Evolutionary conservation across 2,888 invertebrate species (phyloP).

Genomic region (Epistrophe grossulariae): DNA sequence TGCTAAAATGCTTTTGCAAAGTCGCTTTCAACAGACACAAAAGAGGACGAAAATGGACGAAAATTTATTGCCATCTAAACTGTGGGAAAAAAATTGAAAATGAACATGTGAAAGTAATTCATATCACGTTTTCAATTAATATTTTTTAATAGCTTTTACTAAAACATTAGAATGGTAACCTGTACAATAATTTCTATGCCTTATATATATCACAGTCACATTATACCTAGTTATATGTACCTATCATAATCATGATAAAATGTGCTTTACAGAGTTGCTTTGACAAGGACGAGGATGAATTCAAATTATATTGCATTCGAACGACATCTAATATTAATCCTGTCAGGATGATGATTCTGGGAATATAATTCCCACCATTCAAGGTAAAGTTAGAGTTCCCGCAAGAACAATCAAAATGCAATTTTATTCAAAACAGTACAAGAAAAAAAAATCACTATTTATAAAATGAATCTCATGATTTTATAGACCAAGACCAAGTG

Average conservation of each 20-base stretch:
- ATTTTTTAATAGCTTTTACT: constrained; percentile 1
- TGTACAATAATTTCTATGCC: neutral
- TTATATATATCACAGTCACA: neutral
- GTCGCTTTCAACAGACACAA: neutral
- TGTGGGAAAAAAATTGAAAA: constrained; percentile 20
- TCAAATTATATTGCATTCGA: neutral
- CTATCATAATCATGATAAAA: no score
- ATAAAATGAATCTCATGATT: neutral
- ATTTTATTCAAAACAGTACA: constrained; percentile 41
- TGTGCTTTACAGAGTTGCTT: neutral
- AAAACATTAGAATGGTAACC: neutral
- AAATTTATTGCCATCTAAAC: neutral
- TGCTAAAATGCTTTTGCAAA: constrained; percentile 16
- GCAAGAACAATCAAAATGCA: constrained; percentile 29
- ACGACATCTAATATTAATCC: neutral
- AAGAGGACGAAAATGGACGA: neutral
- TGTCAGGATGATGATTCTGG: constrained; percentile 21
- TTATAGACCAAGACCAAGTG: neutral
- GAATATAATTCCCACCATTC: constrained; percentile 1
- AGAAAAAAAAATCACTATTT: neutral
- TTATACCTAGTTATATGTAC: neutral
- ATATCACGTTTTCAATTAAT: constrained; percentile 33
- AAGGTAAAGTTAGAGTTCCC: neutral
- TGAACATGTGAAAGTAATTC: constrained; percentile 13
- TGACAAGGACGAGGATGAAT: neutral